Conservation (phyloP, 2,888 invertebrate species). For the Lymantria monacha region DNA sequence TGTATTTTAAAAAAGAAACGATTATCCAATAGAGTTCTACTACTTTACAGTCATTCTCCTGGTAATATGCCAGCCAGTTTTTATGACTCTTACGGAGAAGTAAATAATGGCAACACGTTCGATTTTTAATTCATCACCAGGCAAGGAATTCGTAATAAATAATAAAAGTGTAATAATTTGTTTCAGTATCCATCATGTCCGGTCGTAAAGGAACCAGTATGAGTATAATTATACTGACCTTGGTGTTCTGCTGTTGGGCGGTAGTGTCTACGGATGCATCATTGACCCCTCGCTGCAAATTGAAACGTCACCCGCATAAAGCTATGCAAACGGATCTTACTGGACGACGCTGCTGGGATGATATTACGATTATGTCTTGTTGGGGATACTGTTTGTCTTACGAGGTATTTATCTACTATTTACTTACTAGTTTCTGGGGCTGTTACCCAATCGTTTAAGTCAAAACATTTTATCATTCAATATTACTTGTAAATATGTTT, state of each 20-base stretch:
- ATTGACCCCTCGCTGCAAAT: conserved; percentile 52
- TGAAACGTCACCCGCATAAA: conserved; percentile 60
- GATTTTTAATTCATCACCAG: no score
- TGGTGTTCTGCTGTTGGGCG: conserved; percentile 44
- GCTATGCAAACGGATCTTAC: conserved; percentile 77
- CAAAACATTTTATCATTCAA: no score
- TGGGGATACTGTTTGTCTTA: conserved; percentile 93
- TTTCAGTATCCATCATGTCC: conserved; percentile 25
- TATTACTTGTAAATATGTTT: no score
- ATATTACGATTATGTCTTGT: conserved; percentile 89
- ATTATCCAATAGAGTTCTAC: no score
- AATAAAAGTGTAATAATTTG: neutral
- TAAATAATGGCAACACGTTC: no score
- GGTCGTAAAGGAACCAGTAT: conserved; percentile 15
- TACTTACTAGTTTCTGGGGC: neutral
- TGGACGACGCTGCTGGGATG: conserved; percentile 90
- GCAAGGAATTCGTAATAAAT: no score
- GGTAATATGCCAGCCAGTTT: no score
- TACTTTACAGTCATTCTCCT: no score
- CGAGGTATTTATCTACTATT: conserved; percentile 81
- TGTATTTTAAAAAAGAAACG: no score
- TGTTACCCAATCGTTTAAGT: no score
- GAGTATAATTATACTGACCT: conserved; percentile 34
- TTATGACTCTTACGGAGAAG: no score
- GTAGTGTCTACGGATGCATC: conserved; percentile 41